These are phyloP conservation scores for Boloria selene DNA, from an alignment of 2,888 invertebrate genomes.

Conservation along the genomic window DNA sequence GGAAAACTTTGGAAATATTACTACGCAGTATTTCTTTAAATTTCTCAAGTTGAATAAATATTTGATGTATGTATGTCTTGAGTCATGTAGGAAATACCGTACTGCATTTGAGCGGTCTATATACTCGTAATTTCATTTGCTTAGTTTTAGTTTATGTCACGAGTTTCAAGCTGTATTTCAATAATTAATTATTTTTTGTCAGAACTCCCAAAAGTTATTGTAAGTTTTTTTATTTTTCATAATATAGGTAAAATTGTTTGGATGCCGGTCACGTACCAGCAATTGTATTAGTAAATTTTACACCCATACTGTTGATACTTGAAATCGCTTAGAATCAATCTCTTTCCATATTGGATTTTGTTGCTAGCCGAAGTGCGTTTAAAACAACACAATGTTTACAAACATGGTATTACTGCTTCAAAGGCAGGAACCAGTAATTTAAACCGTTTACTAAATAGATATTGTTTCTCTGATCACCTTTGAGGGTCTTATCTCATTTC, in stretches of 20 bases:
- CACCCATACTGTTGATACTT: constrained; percentile 17
- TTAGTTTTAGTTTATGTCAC: background rate
- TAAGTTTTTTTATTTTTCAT: background rate
- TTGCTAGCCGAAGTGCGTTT: constrained; percentile 1
- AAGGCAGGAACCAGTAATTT: constrained; percentile 1
- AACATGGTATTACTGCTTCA: background rate
- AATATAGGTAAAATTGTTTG: constrained; percentile 24
- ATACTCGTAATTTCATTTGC: background rate
- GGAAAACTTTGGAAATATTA: background rate
- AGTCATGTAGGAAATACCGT: background rate
- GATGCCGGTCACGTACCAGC: constrained; percentile 27
- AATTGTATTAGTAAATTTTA: constrained; percentile 22
- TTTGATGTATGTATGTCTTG: background rate
- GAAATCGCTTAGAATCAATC: constrained; percentile 6
- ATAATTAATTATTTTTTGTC: background rate
- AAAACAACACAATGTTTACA: constrained; percentile 9
- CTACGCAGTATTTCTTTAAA: background rate
- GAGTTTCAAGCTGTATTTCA: background rate
- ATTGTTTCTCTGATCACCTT: background rate
- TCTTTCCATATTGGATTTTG: constrained; percentile 4
- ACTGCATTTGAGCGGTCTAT: background rate
- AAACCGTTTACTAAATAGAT: background rate
- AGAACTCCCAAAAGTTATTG: background rate
- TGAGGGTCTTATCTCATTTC: background rate
- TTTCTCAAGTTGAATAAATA: background rate